Base-by-base conservation (phyloP, 2,888 invertebrate species). In the Macropis europaea region DNA sequence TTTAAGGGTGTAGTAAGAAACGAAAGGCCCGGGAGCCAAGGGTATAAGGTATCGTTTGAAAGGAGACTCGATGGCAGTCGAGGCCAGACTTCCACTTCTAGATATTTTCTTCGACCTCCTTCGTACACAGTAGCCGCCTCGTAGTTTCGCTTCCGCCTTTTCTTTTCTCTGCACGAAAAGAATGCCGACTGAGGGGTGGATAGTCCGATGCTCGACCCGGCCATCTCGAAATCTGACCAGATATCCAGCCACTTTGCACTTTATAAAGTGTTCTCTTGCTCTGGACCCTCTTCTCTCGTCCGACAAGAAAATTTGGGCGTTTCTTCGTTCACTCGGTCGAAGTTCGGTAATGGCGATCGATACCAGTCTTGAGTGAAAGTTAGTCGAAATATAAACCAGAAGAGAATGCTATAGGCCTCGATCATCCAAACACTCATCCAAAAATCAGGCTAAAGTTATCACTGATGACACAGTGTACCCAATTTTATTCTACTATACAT, bases 11-110 rank as follows among this genome's bases (percentile, higher is more conserved):
- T 30, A n/a, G n/a, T n/a, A 62, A 67, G 63, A 60, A 67, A 68
- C 50, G 70, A 66, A 59, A 61, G 54, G 56, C 60, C 53, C 22
- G 48, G n/a, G 50, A 60, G 57, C 50, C 38, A 22, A 56, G 53
- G 66, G 48, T 62, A 62, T 64, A 60, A 64, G 68, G 63, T 60
- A 69, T 69, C 70, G 70, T 66, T 64, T 61, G 66, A 70, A 75
- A 73, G 72, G 57, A 72, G 70, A 69, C 69, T 79, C 66, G 70
- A 75, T 82, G 70, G 56, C 60, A 64, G 61, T 61, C 60, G 66
- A 61, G 60, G 26, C 54, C 53, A 60, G 61, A 52, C 53, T 54
- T 62, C 67, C 61, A 68, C 68, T 60, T 59, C 52, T 63, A 30
- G 57, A 61, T 66, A 62, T 63, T 75, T 66, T 53, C 60, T 59